Conservation (phyloP, 2,888 invertebrate species). For the Xanthia togata region DNA sequence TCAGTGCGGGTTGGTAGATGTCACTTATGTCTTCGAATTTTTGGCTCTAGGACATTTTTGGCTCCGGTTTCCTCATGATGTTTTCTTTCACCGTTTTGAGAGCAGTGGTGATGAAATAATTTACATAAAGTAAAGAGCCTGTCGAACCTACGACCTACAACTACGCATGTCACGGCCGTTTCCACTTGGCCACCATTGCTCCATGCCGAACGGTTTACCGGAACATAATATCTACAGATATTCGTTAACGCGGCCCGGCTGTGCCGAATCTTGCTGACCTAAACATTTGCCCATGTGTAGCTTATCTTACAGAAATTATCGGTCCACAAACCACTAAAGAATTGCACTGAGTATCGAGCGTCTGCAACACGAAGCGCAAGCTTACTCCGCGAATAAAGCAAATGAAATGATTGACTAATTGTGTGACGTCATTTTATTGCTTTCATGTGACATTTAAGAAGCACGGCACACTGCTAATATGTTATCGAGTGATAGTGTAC, state of each 20-base stretch:
- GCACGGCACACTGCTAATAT: constrained; percentile 44
- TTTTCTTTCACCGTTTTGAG: too few relatives aligned
- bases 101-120: too few relatives aligned
- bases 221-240: neutral
- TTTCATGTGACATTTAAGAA: constrained; percentile 53
- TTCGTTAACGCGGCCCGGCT: neutral
- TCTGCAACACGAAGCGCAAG: neutral
- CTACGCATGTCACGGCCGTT: too few relatives aligned
- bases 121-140: too few relatives aligned
- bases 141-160: too few relatives aligned
- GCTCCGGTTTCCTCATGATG: too few relatives aligned
- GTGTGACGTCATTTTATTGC: constrained; percentile 53
- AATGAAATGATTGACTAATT: constrained; percentile 51
- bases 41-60: too few relatives aligned
- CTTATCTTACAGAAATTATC: neutral
- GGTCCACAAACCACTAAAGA: neutral
- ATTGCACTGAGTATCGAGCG: neutral
- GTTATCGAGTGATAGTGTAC: constrained; percentile 47
- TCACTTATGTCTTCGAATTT: too few relatives aligned
- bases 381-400: constrained; percentile 26
- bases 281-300: neutral
- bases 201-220: neutral
- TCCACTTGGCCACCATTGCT: too few relatives aligned
- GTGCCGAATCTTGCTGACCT: neutral
- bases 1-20: too few relatives aligned